Base-by-base conservation (phyloP, 2,888 invertebrate species). In the Melipona bicolor region DNA sequence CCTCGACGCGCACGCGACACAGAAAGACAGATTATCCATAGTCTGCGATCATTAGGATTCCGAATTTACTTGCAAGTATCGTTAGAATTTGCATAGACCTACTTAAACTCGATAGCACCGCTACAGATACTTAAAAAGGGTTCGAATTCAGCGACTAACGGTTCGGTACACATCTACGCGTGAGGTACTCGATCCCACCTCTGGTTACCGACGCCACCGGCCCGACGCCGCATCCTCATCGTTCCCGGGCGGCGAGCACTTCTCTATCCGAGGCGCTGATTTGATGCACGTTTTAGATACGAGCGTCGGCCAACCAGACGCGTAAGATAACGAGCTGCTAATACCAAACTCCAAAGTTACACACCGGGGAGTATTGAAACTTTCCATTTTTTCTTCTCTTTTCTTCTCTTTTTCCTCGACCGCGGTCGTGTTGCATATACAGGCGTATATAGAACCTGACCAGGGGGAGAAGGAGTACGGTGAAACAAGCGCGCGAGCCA, bases 241-340 rank as follows among this genome's bases (percentile, higher is more conserved):
- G 89, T 84, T 89, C 81, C 77, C 87, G 69, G 78, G 80, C 80
- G 70, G 74, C 73, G 67, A 70, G 67, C 72, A 50, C 75, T 77
- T 86, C 49, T 50, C 65, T 32, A 85, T 81, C 84, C 81, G 76
- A 84, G 84, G 86, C 85, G 88, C 79, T 87, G 87, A 89, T 89
- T 89, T 86, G 90, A 89, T 89, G 87, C 88, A 90, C 89, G 87
- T 87, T 87, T 86, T 85, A 87, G 88, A 90, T 88, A 90, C 75
- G 69, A 77, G 81, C 73, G 79, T 81, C 89, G 81, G 68, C 83
- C 83, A 85, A 84, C 84, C 90, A 83, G 81, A 83, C 84, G 80
- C 83, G 68, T 9, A 65, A 81, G 90, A 85, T 89, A 90, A 89
- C 83, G 79, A 89, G 83, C 90, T 74, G 88, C 83, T 90, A 87